These are phyloP conservation scores for Holothuria glaberrima DNA, from an alignment of 35 echinoderm and acorn worm genomes.

Conservation along the genomic window DNA sequence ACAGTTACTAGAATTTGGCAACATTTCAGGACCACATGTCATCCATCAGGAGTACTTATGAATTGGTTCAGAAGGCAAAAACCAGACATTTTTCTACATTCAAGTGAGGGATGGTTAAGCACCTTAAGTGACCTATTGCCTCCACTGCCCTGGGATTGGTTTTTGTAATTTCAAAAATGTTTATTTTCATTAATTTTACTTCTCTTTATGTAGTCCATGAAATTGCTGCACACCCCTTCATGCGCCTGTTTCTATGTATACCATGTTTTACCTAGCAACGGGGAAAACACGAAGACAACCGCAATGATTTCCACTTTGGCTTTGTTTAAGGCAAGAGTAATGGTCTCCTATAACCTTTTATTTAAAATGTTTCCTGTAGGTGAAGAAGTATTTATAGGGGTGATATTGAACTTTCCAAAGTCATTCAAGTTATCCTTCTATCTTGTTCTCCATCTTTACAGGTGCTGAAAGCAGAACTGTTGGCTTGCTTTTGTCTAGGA, in stretches of 20 bases:
- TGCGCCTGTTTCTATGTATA: conserved; percentile 15
- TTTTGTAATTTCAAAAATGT: conserved; percentile 31
- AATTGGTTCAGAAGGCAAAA: conserved; percentile 7
- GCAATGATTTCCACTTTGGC: not conserved
- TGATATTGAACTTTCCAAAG: conserved; percentile 18
- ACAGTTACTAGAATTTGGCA: too few relatives aligned
- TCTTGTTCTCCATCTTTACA: not conserved
- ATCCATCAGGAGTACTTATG: conserved; percentile 19
- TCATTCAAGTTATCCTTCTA: not conserved
- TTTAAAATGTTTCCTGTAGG: not conserved
- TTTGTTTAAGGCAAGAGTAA: not conserved
- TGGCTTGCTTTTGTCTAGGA: not conserved
- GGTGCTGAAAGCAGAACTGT: not conserved
- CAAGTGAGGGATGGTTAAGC: not conserved
- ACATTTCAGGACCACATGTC: conserved; percentile 19
- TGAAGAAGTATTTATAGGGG: not conserved
- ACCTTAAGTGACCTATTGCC: conserved; percentile 2
- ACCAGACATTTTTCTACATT: not conserved
- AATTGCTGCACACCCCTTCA: not conserved
- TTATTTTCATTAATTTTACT: conserved; percentile 56
- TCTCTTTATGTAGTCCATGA: not conserved
- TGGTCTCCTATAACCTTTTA: conserved; percentile 9
- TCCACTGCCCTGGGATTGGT: conserved; percentile 28
- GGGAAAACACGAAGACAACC: conserved; percentile 28
- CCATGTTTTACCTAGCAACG: conserved; percentile 34